Evolutionary conservation across 1,140 invertebrate genomes (phyloP).

Genomic region (Acromyrmex echinatior): DNA sequence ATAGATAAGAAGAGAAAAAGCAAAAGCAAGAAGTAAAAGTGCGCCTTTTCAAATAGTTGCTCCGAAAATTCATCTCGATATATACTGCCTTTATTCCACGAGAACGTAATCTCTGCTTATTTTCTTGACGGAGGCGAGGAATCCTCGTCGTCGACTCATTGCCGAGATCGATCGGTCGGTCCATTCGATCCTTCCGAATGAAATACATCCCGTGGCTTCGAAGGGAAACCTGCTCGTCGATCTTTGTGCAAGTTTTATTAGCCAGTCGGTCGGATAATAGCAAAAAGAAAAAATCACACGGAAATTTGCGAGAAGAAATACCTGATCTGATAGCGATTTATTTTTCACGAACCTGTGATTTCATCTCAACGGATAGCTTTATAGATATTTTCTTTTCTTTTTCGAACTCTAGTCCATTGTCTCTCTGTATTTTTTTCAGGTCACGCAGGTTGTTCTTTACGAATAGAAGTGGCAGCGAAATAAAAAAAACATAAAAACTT

Average conservation of each 20-base stretch:
- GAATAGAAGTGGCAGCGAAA: background rate
- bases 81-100: slow-evolving; percentile 38
- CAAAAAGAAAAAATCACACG: slow-evolving; percentile 9
- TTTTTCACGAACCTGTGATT: slow-evolving; percentile 25
- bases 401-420: slow-evolving; percentile 23
- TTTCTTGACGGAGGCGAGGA: slow-evolving; percentile 10
- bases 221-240: slow-evolving; percentile 5
- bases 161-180: slow-evolving; percentile 19
- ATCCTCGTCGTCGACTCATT: slow-evolving; percentile 42
- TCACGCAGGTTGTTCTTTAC: slow-evolving; percentile 18
- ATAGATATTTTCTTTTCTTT: background rate
- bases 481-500: slow-evolving; percentile 26
- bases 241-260: slow-evolving; percentile 41
- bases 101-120: slow-evolving; percentile 12
- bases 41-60: slow-evolving; percentile 39
- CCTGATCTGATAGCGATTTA: slow-evolving; percentile 26
- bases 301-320: slow-evolving; percentile 37
- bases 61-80: slow-evolving; percentile 50
- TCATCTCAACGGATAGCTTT: background rate
- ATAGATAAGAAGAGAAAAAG: slow-evolving; percentile 16
- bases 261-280: slow-evolving; percentile 12
- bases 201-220: background rate
- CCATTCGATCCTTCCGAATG: slow-evolving; percentile 20
- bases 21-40: background rate
- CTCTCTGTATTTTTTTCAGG: slow-evolving; percentile 22